Base-by-base conservation (phyloP, 2,888 invertebrate species). In the Lomographa bimaculata region DNA sequence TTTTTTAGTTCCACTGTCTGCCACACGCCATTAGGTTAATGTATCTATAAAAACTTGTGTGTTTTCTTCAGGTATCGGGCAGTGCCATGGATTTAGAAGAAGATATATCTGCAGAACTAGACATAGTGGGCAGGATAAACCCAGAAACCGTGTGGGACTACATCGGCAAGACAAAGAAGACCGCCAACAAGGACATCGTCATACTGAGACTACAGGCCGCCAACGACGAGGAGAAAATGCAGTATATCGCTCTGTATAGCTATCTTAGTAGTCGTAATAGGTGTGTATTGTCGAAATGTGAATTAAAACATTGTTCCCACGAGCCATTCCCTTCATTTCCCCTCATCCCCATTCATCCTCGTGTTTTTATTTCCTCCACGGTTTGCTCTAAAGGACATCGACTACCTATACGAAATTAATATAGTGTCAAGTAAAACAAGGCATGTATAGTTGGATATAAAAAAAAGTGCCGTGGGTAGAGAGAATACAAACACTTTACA, bases 71-170 rank as follows among this genome's bases (percentile, higher is more conserved):
- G 90, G 87, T 89, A 45, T 90, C 91, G 42, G 94, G 94, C 6
- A 92, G 92, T 54, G 91, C 93, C 17, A 73, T 87, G 14, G 93
- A 93, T 47, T 80, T 95, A 9, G 91, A 93, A 58, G 92, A 93
- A 57, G 94, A 95, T 70, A 80, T 98, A 17, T 94, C 94, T 2
- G 90, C 93, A 29, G 94, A 94, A 38, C 85, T 98, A 11, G 95
- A 95, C 63, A 95, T 98, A 17, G 97, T 98, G 6, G 98, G 98
- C 0, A 91, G 98, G 60, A 98, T 98, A 64, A 93, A 94, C 34
- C 97, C 97, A 0, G 94, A 94, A 5, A 96, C 95, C 5, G 97
- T 95, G 3, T 98, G 97, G 96, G 97, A 98, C 40, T 98, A 98
- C 70, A 94, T 98, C 37, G 92, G 92, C 17, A 97, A 98, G 83